Conservation (phyloP, 2,797 vertebrate genomes). For the Onychomys arenicola region DNA sequence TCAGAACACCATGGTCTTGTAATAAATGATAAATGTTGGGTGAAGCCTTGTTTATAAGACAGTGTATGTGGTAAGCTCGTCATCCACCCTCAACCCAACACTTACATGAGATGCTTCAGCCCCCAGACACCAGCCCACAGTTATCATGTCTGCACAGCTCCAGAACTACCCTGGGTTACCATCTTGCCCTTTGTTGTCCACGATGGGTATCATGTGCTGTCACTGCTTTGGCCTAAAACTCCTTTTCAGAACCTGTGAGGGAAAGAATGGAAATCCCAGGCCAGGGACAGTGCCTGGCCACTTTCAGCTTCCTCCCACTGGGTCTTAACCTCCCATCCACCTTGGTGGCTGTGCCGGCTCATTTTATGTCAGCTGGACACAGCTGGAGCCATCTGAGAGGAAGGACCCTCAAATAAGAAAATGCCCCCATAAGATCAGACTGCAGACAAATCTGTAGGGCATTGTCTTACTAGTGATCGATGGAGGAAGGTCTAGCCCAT, state of each 20-base stretch:
- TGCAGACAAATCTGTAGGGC: neutral
- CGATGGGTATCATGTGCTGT: neutral
- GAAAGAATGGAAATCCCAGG: neutral
- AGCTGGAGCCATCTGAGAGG: neutral
- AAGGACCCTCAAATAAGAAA: neutral
- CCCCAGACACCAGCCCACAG: neutral
- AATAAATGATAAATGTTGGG: neutral
- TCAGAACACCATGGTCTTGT: neutral
- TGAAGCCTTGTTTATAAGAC: neutral
- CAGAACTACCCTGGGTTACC: neutral
- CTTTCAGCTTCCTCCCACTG: neutral
- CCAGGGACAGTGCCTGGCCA: neutral
- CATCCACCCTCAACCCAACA: neutral
- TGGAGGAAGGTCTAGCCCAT: no score
- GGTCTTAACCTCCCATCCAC: neutral
- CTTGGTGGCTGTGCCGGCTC: no score
- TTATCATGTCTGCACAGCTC: neutral
- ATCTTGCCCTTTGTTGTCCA: neutral
- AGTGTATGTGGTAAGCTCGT: neutral
- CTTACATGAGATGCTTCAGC: neutral
- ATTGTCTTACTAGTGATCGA: neutral
- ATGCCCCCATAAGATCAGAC: neutral
- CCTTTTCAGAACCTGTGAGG: neutral
- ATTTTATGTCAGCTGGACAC: neutral
- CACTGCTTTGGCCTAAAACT: neutral